phyloP scores from a whole-genome alignment of 2,888 invertebrate genomes.

The Phaonia tiefii region DNA sequence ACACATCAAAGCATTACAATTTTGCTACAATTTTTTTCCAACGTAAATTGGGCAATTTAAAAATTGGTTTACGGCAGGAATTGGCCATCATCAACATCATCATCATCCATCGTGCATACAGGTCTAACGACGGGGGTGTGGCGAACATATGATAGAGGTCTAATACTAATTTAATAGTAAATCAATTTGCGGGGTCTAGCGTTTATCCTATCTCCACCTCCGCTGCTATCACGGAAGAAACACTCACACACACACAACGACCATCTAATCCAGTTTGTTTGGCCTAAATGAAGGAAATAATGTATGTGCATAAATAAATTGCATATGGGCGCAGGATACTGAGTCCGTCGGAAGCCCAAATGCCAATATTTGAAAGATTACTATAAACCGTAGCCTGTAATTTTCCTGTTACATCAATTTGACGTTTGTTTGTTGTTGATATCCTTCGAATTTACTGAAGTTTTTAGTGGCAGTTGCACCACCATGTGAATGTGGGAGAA shows the following conservation, averaged over 20 bases:
- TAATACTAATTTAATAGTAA: conserved; percentile 76
- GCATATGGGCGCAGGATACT: conserved; percentile 14
- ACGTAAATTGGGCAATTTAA: conserved; percentile 68
- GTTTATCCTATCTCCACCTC: conserved; percentile 43
- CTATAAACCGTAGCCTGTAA: conserved; percentile 72
- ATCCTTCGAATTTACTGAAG: conserved; percentile 32
- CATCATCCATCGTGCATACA: not conserved
- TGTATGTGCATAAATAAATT: conserved; percentile 30
- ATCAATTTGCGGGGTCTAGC: conserved; percentile 74
- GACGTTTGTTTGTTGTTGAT: conserved; percentile 37
- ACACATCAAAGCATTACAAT: conserved; percentile 70
- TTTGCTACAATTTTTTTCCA: conserved; percentile 48
- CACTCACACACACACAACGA: conserved; percentile 13
- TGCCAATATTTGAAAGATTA: conserved; percentile 62
- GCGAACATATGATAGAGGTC: conserved; percentile 3
- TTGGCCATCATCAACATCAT: conserved; percentile 5
- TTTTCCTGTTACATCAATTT: conserved; percentile 76
- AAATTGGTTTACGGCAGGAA: conserved; percentile 28
- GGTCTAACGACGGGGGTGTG: conserved; percentile 5
- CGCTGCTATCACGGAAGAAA: not conserved
- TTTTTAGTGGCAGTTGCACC: not conserved
- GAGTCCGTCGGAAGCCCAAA: conserved; percentile 24
- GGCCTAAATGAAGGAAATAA: conserved; percentile 45
- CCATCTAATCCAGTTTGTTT: conserved; percentile 49
- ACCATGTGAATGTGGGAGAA: not conserved